phyloP scores from a whole-genome alignment of 2,888 invertebrate genomes.

The Bombylius discolor region DNA sequence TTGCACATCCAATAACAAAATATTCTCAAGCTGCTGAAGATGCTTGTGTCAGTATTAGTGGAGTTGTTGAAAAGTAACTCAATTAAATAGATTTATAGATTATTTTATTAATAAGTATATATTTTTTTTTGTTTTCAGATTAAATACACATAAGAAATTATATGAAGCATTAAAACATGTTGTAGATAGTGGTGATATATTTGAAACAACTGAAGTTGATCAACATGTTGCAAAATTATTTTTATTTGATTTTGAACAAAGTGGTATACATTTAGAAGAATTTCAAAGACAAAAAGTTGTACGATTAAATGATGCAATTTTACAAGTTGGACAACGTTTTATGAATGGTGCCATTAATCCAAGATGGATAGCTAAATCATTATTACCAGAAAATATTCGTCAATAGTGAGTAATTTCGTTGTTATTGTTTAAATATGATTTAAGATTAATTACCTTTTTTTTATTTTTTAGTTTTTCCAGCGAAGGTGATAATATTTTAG shows the following conservation, averaged over 20 bases:
- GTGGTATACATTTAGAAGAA: slow-evolving; percentile 86
- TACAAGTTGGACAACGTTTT: slow-evolving; percentile 72
- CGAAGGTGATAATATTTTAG: slow-evolving; percentile 58
- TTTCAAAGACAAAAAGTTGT: slow-evolving; percentile 62
- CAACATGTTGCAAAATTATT: slow-evolving; percentile 78
- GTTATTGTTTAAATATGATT: neutral
- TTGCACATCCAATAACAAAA: slow-evolving; percentile 72
- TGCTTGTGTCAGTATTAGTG: slow-evolving; percentile 75
- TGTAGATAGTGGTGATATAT: slow-evolving; percentile 54
- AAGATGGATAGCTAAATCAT: slow-evolving; percentile 48
- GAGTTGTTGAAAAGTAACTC: slow-evolving; percentile 80
- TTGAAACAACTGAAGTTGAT: slow-evolving; percentile 58
- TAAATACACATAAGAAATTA: slow-evolving; percentile 80
- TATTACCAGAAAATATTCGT: slow-evolving; percentile 57
- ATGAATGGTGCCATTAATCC: slow-evolving; percentile 63
- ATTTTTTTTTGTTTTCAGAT: slow-evolving; percentile 38
- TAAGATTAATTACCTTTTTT: neutral
- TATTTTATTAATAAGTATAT: neutral
- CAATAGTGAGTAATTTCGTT: slow-evolving; percentile 48
- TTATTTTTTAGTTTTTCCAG: slow-evolving; percentile 39
- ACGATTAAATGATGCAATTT: slow-evolving; percentile 69
- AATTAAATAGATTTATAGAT: slow-evolving; percentile 6
- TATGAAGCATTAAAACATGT: slow-evolving; percentile 65
- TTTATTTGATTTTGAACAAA: slow-evolving; percentile 93
- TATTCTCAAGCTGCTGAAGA: slow-evolving; percentile 78